These are phyloP conservation scores for Acanthiza pusilla DNA, from an alignment of 2,797 vertebrate genomes.

Conservation along the genomic window DNA sequence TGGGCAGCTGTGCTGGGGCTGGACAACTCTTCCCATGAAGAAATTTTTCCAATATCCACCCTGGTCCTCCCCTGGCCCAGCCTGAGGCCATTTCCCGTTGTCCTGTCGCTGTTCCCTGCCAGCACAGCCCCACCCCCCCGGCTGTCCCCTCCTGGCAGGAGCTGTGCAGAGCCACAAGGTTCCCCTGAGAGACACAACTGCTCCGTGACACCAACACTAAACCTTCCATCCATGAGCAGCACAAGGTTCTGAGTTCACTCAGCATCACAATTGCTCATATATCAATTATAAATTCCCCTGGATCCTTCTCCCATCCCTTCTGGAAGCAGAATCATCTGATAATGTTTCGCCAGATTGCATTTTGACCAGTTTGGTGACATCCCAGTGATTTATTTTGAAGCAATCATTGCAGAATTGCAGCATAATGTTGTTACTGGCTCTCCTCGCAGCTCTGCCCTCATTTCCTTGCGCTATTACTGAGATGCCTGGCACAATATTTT, in stretches of 20 bases:
- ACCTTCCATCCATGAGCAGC: accelerated
- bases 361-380: background rate
- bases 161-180: background rate
- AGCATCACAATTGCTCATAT: background rate
- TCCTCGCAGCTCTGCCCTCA: background rate
- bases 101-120: background rate
- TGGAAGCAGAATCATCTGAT: background rate
- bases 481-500: background rate
- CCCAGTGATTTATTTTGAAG: background rate
- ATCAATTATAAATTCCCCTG: background rate
- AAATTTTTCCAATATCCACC: accelerated
- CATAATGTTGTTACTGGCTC: background rate
- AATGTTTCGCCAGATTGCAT: background rate
- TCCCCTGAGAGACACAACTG: accelerated
- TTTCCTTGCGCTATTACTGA: background rate
- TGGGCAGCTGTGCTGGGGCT: background rate
- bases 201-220: background rate
- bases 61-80: background rate
- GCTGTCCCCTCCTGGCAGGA: background rate
- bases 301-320: background rate
- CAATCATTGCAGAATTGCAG: background rate
- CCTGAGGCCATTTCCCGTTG: background rate
- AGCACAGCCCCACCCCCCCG: background rate
- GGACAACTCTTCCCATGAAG: background rate
- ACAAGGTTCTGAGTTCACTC: background rate